Evolutionary conservation across 2,797 vertebrate genomes (phyloP), one percentile per base, ranked within the genome.

Genomic region (Corythornis leucogaster): DNA sequence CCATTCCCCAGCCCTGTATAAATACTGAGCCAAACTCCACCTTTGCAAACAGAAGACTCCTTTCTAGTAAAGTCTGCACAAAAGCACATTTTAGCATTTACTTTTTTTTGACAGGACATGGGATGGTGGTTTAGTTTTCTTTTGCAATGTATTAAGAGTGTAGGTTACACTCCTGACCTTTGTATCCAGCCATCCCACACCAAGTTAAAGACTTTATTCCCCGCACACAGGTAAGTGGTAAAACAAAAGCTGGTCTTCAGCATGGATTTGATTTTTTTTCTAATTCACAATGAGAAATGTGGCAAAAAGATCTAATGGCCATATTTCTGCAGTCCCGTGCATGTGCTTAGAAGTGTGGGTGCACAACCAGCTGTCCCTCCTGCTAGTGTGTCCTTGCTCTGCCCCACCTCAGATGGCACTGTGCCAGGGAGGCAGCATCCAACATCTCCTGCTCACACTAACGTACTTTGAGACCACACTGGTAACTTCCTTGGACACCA

Each of bases 41-140:
- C 63, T 71, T 30, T 59, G 38, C 53, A 35, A 89, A 69, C 63
- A 87, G 58, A 26, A 87, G 75, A 68, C 57, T 84, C 45, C 33
- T 51, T 74, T 61, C 86, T 42, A 70, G 64, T 79, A 50, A 83
- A 75, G 69, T 57, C 81, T 48, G 31, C 45, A 67, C 73, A 69
- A 80, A 66, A 87, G 58, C 45, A 63, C 38, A 57, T 54, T 69
- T 54, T 80, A 88, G 48, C 45, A 6, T 84, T 69, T 50, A n/a
- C 25, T 76, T 31, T 28, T 28, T 69, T 78, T 14, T 54, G 84
- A 93, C 78, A 71, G 79, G 66, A n/a, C 43, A 19, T 26, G 73
- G 33, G 77, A 87, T 40, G 85, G 58, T 11, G 63, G 38, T 89
- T 95, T 90, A 57, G 6, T 15, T 76, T 82, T 20, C 40, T 74